Evolutionary conservation across 2,888 invertebrate species (phyloP).

Genomic region (Pantelozetes paolii): DNA sequence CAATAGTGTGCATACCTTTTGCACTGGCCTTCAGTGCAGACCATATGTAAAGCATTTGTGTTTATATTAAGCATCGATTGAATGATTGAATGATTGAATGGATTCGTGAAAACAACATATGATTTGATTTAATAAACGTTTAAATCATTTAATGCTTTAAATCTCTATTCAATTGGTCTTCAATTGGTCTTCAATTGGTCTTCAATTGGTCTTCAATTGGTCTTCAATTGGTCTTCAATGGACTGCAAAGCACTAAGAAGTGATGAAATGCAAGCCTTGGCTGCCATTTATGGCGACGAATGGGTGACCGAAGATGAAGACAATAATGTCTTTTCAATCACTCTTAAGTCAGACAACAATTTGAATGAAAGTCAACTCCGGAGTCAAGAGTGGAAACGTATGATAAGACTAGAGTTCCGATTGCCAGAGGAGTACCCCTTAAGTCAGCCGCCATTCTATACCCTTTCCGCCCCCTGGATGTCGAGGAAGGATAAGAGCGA

Average conservation of each 20-base stretch:
- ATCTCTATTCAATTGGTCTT: neutral
- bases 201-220: too few species aligned
- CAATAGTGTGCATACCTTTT: too few species aligned
- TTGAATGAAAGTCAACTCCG: constrained; percentile 51
- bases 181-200: too few species aligned
- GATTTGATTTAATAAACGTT: neutral
- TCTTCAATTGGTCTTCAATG: constrained; percentile 35
- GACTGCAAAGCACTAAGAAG: constrained; percentile 34
- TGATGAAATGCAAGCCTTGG: constrained; percentile 66
- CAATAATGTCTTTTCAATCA: constrained; percentile 61
- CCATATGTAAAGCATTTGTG: too few species aligned
- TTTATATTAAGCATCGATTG: too few species aligned
- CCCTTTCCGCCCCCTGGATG: constrained; percentile 68
- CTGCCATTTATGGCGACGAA: constrained; percentile 67
- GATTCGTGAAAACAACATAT: neutral
- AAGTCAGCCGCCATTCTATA: constrained; percentile 63
- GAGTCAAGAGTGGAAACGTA: constrained; percentile 54
- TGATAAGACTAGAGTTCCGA: constrained; percentile 62
- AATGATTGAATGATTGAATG: too few species aligned
- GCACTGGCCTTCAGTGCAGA: too few species aligned
- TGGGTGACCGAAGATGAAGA: constrained; percentile 62
- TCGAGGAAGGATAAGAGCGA: constrained; percentile 59
- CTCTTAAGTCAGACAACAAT: constrained; percentile 32
- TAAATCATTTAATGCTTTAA: neutral
- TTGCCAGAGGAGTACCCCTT: constrained; percentile 65